Base-by-base conservation (phyloP, 2,797 vertebrate species). In the Poecile montanus region DNA sequence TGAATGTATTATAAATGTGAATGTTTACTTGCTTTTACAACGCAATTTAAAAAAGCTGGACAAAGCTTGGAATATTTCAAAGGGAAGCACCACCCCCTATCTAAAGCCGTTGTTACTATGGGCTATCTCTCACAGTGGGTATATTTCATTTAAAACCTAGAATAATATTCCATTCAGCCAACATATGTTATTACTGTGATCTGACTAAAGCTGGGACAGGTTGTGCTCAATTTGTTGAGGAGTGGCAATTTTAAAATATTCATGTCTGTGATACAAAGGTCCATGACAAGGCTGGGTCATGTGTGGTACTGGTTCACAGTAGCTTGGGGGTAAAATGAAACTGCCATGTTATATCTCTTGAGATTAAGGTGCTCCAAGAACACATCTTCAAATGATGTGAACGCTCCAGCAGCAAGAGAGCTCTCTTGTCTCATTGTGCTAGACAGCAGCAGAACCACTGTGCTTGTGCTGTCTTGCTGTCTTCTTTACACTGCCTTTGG, bases 231-330 rank as follows among this genome's bases (percentile, higher is more conserved):
- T 61, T n/a, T 63, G 2, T 34, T 27, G 34, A 82, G 63, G 34
- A 78, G n/a, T 23, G 26, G 23, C 16, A 29, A 47, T 84, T 91
- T 78, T 32, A 32, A 91, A 93, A 66, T 30, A 90, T 17, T 65
- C 25, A 11, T 0, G 0, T 34, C 32, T 0, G 0, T 84, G 65
- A 48, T 9, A 72, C 2, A 74, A 34, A 81, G 25, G 14, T 27
- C 30, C 15, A 5, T 45, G 34, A 40, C 18, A 70, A 47, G n/a
- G 40, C 34, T 47, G 58, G 16, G 5, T 68, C 34, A 36, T 11
- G 32, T 56, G 34, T 51, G n/a, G 32, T 26, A 29, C 26, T 23
- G 50, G 30, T 38, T 80, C 32, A 30, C 1, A 6, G 58, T 14
- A 93, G 27, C 25, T n/a, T 21, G 30, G 17, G 26, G 5, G 5